Base-by-base conservation (phyloP, 1,140 invertebrate genomes). In the Meloidogyne chitwoodi region DNA sequence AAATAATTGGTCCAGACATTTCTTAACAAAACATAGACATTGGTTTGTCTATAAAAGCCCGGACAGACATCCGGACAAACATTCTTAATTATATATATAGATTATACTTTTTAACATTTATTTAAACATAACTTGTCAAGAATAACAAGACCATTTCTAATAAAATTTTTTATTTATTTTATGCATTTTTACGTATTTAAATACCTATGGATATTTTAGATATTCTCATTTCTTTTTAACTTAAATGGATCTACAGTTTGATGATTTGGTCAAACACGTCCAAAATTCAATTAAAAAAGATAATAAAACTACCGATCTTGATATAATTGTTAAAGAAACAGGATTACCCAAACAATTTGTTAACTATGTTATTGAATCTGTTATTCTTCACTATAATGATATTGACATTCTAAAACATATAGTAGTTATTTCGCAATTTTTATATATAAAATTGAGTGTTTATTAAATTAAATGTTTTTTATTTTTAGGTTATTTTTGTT, bases 381-480 rank as follows among this genome's bases (percentile, higher is more conserved):
- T 71, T 26, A 66, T 68, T 41, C 68, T 71, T 73, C 67, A 76
- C 34, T 76, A 74, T 71, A 70, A 41, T 11, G 68, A 70, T 12
- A 24, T 34, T 38, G 34, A 74, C 63, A 27, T 76, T 27, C 24
- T 76, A 22, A 27, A 67, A 61, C 75, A 76, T 44, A 71, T 70
- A 41, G 75, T 76, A 44, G 5, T 61, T 14, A 72, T 67, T 56
- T 65, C 5, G 2, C n/a, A 63, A 10, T n/a, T 5, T 62, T 24
- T n/a, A n/a, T n/a, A n/a, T n/a, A n/a, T n/a, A n/a, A n/a, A 63
- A 63, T 24, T 26, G 61, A n/a, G 10, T 4, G 10, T 34, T 34
- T 34, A n/a, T n/a, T n/a, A n/a, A n/a, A 22, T 14, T 41, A 10
- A 12, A 22, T 22, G 19, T 16, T 12, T 2, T 24, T 44, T 38